Conservation (phyloP, 2,888 invertebrate genomes). For the Thera britannica region DNA sequence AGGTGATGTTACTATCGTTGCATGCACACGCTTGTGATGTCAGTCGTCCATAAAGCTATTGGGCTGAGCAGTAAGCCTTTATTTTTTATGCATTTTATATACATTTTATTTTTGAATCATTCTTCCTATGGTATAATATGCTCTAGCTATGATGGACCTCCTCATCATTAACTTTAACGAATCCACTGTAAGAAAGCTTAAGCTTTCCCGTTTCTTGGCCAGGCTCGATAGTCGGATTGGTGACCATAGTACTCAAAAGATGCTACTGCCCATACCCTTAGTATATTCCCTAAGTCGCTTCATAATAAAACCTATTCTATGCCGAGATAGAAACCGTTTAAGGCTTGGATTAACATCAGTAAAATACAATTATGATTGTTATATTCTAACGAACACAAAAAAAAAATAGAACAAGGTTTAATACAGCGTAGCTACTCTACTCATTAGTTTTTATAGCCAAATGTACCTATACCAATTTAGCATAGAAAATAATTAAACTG, state of each 20-base stretch:
- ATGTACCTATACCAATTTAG: conserved; percentile 18
- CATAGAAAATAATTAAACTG: conserved; percentile 30
- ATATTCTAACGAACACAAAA: not conserved
- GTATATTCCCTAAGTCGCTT: too few relatives aligned
- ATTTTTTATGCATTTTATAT: not conserved
- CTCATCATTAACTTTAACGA: too few relatives aligned
- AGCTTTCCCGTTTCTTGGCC: too few relatives aligned
- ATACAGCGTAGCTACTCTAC: not conserved
- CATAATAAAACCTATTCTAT: too few relatives aligned
- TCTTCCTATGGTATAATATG: too few relatives aligned
- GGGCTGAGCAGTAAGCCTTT: conserved; percentile 17
- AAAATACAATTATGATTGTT: not conserved
- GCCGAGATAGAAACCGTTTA: too few relatives aligned
- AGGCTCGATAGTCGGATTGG: too few relatives aligned
- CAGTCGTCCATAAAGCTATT: conserved; percentile 40
- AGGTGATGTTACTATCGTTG: conserved; percentile 23
- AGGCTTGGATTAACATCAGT: too few relatives aligned
- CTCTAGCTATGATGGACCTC: too few relatives aligned
- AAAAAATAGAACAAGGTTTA: conserved; percentile 11
- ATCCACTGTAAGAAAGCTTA: too few relatives aligned
- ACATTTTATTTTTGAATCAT: not conserved
- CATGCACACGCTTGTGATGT: conserved; percentile 59
- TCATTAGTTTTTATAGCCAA: conserved; percentile 19
- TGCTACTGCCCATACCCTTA: too few relatives aligned
- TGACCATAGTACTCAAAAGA: too few relatives aligned